Percentiles rank a stretch among this genome's conserved stretches.
Conservation (phyloP, 2,888 invertebrate genomes). For the Chesias legatella region DNA sequence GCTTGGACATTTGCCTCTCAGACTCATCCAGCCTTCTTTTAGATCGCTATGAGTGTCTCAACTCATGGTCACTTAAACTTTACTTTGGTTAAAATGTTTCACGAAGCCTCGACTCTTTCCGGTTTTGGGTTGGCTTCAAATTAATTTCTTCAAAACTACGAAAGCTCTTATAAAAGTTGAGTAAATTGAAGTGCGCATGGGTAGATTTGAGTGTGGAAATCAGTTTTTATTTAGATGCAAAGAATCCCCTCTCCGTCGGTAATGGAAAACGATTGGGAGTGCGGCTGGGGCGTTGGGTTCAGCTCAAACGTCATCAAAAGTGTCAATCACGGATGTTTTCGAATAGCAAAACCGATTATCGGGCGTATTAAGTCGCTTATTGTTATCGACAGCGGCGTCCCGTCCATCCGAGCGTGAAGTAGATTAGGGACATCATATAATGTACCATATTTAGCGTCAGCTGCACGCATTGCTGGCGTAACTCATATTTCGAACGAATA, state of each 20-base stretch:
- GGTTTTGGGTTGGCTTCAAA: constrained; percentile 7
- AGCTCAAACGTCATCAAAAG: constrained; percentile 68
- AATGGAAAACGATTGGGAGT: constrained; percentile 47
- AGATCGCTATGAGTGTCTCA: constrained; percentile 38
- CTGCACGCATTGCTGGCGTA: constrained; percentile 68
- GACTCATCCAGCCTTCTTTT: constrained; percentile 46
- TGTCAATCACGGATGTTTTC: constrained; percentile 78
- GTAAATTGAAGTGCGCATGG: constrained; percentile 10
- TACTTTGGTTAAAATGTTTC: constrained; percentile 31
- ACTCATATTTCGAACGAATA: constrained; percentile 34
- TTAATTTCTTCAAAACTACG: constrained; percentile 4
- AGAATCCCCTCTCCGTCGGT: constrained; percentile 31
- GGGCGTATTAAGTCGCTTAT: constrained; percentile 77
- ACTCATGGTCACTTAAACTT: constrained; percentile 46
- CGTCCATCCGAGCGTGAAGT: constrained; percentile 69
- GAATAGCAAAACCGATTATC: constrained; percentile 79
- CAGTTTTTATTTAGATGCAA: constrained; percentile 30
- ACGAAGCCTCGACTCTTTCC: constrained; percentile 27
- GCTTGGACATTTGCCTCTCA: constrained; percentile 60
- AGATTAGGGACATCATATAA: constrained; percentile 79
- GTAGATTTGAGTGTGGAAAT: constrained; percentile 13
- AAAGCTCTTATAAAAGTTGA: constrained; percentile 4
- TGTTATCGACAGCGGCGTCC: constrained; percentile 72
- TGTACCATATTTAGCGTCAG: constrained; percentile 75
- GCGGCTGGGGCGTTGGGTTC: constrained; percentile 50